Base-by-base conservation (phyloP, 2,113 vertebrate species). In the Arothron firmamentum region DNA sequence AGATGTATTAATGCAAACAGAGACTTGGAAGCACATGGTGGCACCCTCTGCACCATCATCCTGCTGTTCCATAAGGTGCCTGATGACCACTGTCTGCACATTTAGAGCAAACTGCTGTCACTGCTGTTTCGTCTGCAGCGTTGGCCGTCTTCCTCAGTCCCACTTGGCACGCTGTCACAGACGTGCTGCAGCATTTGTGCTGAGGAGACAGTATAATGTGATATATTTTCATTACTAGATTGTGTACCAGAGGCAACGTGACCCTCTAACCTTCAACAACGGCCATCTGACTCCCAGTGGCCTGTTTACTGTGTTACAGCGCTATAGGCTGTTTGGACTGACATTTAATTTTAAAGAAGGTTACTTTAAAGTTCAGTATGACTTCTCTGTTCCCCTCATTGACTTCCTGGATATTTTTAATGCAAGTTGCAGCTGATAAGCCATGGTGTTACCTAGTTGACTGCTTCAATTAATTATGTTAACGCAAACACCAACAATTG, bases 211-310 rank as follows among this genome's bases (percentile, higher is more conserved):
- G 63, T 72, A 74, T 82, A 77, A 52, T 34, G 68, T 70, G 59
- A 83, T 82, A 84, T 82, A 84, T 85, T 78, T 77, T 72, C 85
- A 85, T 89, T 87, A 87, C 76, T 70, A 54, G 75, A 84, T 77
- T 61, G 41, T 85, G 87, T 80, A 74, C 62, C 38, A 67, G 72
- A 56, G 67, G 78, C 82, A 80, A 70, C 64, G 47, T 74, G 86
- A 86, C 85, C 86, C 70, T 65, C 64, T 74, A 70, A 81, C 88
- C 85, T 85, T 85, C 75, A 81, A 9, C 80, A 16, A 60, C 9
- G 51, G 46, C 67, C 9, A 67, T 51, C 70, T 62, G 77, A 72
- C 80, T 83, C 83, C 81, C 82, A 49, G 73, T 11, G 46, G 75
- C 70, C 78, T 63, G 59, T 78, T 83, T 84, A 85, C 56, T 65